A percentile compares a stretch with the other conserved stretches of the same genome.
phyloP scores from a whole-genome alignment of 2,888 invertebrate species.

The Tolmerus cingulatus region DNA sequence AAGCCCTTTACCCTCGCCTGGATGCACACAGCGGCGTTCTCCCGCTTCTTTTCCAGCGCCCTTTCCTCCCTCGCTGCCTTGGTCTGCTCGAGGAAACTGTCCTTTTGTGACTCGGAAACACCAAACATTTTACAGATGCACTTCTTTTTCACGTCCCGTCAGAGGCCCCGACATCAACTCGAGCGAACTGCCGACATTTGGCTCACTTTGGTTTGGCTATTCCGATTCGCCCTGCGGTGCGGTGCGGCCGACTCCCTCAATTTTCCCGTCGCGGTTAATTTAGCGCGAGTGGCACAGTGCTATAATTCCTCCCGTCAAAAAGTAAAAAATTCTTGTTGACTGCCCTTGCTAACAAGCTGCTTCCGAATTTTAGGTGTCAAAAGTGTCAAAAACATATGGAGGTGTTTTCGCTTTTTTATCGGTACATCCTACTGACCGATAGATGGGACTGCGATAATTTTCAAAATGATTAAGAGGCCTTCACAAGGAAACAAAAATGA shows the following conservation, averaged over 20 bases:
- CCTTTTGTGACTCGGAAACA: constrained; percentile 71
- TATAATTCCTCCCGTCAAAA: neutral
- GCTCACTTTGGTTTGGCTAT: neutral
- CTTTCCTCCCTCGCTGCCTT: constrained; percentile 91
- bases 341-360: neutral
- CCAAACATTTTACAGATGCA: constrained; percentile 67
- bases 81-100: constrained; percentile 84
- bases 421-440: neutral
- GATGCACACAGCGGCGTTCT: constrained; percentile 76
- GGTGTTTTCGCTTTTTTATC: neutral
- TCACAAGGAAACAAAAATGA: neutral
- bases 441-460: neutral
- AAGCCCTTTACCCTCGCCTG: constrained; percentile 81
- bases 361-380: neutral
- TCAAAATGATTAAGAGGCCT: neutral
- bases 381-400: neutral
- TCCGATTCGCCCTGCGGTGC: neutral
- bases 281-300: neutral
- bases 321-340: neutral
- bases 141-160: neutral
- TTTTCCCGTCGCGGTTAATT: neutral
- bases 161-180: neutral
- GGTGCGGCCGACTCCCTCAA: neutral
- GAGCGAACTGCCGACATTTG: neutral
- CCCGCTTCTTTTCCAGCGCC: constrained; percentile 82